These are phyloP conservation scores for Pecten maximus DNA, from an alignment of 2,888 invertebrate genomes.

Conservation along the genomic window DNA sequence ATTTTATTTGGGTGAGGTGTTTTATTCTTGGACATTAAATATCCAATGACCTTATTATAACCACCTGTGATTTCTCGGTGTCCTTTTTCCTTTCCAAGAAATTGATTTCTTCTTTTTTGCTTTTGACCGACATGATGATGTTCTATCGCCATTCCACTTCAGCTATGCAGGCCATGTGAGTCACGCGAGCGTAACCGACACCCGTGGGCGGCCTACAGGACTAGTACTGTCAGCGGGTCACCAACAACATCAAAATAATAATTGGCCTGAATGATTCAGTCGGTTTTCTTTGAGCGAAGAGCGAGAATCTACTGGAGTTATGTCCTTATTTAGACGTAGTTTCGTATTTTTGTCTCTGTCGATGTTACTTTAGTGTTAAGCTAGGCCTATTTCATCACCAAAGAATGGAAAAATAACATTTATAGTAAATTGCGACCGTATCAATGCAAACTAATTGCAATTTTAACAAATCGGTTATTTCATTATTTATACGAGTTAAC, in stretches of 20 bases:
- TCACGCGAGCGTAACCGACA: neutral
- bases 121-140: neutral
- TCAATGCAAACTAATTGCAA: too few species aligned
- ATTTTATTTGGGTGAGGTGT: neutral
- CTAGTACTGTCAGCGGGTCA: neutral
- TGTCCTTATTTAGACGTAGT: neutral
- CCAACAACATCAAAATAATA: neutral
- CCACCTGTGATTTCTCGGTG: conserved; percentile 22
- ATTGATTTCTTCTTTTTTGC: conserved; percentile 9
- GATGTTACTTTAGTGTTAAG: too few species aligned
- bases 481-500: neutral
- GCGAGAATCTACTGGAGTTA: neutral
- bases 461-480: neutral
- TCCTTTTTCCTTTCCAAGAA: conserved; percentile 20
- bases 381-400: too few species aligned
- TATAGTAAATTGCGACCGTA: too few species aligned
- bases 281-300: neutral
- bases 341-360: neutral
- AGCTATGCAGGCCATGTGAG: neutral
- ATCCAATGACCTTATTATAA: neutral
- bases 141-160: neutral
- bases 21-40: neutral
- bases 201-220: neutral
- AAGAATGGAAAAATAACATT: too few species aligned
- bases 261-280: neutral